A percentile compares a stretch with the other conserved stretches of the same genome.
phyloP scores from a whole-genome alignment of 2,888 invertebrate species.

The Thymelicus acteon region DNA sequence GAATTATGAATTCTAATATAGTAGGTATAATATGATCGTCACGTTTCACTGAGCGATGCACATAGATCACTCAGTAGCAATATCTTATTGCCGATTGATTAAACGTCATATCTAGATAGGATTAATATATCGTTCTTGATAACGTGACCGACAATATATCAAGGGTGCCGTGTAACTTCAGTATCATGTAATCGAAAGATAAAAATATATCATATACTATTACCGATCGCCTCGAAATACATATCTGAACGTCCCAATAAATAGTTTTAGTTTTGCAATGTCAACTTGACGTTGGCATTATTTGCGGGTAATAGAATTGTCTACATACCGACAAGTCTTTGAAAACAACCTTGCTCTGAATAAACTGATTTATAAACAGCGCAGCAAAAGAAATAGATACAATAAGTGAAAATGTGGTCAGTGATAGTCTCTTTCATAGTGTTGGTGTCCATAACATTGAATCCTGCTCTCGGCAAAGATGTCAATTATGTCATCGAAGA shows the following conservation, averaged over 20 bases:
- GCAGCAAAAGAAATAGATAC: constrained; percentile 21
- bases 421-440: constrained; percentile 29
- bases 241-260: neutral
- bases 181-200: constrained; percentile 19
- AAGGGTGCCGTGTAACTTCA: neutral
- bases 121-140: neutral
- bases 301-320: constrained; percentile 22
- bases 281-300: constrained; percentile 15
- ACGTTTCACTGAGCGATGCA: neutral
- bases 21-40: neutral
- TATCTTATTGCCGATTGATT: neutral
- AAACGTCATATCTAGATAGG: neutral
- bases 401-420: constrained; percentile 52
- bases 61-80: neutral
- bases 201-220: constrained; percentile 17
- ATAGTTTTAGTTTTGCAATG: constrained; percentile 22
- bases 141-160: neutral
- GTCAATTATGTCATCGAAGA: constrained; percentile 51
- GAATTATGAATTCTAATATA: too few species aligned
- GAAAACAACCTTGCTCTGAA: constrained; percentile 28
- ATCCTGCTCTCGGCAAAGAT: constrained; percentile 39
- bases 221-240: neutral
- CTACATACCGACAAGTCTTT: constrained; percentile 8
- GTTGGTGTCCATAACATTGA: constrained; percentile 14
- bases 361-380: constrained; percentile 34